Evolutionary conservation across 2,113 vertebrate species (phyloP).

Genomic region (Thoracochromis brauschi): DNA sequence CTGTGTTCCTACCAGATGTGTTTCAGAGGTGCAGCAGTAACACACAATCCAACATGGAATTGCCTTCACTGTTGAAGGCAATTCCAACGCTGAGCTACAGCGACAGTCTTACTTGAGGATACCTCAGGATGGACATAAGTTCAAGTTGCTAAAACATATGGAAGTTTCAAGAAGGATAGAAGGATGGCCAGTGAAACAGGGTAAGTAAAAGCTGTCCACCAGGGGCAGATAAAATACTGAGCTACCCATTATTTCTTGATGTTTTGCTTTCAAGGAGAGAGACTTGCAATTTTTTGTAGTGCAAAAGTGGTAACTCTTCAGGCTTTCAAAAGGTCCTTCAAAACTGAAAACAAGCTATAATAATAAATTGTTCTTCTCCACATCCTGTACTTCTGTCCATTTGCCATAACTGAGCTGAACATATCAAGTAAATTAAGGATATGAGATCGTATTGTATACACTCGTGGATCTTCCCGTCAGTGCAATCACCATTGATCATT

Average conservation of each 20-base stretch:
- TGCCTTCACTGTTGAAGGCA: background rate
- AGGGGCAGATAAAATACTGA: background rate
- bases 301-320: background rate
- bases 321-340: background rate
- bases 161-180: background rate
- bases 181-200: background rate
- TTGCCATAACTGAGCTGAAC: background rate
- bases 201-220: background rate
- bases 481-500: conserved; percentile 24
- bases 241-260: background rate
- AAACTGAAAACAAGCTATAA: background rate
- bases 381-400: background rate
- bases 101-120: background rate
- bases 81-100: background rate
- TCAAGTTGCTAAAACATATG: background rate
- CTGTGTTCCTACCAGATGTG: background rate
- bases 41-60: background rate
- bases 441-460: background rate
- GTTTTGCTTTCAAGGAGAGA: background rate
- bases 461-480: background rate
- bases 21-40: background rate
- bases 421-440: background rate
- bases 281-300: background rate
- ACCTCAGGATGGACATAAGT: background rate
- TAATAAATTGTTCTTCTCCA: background rate